Percentiles rank a stretch among this genome's conserved stretches.
phyloP scores from a whole-genome alignment of 2,113 vertebrate genomes.

The Terrapene triunguis region DNA sequence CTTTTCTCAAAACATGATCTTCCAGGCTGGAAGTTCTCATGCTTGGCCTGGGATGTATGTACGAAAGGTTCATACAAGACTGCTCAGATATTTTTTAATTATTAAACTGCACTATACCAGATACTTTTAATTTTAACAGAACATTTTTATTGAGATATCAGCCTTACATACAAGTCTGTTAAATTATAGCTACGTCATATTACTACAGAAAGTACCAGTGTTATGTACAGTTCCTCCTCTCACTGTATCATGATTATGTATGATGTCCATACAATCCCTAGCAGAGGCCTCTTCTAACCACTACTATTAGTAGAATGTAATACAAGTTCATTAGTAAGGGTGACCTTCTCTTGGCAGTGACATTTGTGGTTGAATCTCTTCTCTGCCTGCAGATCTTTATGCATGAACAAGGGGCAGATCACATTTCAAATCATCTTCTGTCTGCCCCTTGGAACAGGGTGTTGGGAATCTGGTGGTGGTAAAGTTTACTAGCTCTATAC shows the following conservation, averaged over 20 bases:
- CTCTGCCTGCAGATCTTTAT: neutral
- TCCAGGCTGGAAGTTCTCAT: neutral
- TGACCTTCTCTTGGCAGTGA: neutral
- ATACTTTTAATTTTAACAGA: neutral
- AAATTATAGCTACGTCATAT: neutral
- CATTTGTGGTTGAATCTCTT: conserved; percentile 23
- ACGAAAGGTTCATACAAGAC: neutral
- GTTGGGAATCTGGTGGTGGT: too few species aligned
- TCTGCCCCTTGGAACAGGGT: neutral
- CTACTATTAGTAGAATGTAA: neutral
- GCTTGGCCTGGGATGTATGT: neutral
- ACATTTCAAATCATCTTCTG: conserved; percentile 4
- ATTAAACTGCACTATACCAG: neutral
- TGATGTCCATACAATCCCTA: too few species aligned
- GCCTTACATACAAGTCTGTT: neutral
- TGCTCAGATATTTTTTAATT: neutral
- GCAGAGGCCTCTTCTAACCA: neutral
- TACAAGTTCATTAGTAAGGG: neutral
- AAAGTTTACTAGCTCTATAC: neutral
- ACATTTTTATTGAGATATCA: neutral
- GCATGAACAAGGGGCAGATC: neutral
- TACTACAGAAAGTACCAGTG: neutral
- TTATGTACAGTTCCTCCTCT: neutral
- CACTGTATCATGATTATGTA: neutral
- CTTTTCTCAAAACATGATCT: neutral